These are phyloP conservation scores for Lasioglossum figueresi DNA, from an alignment of 2,888 invertebrate species.

Conservation along the genomic window DNA sequence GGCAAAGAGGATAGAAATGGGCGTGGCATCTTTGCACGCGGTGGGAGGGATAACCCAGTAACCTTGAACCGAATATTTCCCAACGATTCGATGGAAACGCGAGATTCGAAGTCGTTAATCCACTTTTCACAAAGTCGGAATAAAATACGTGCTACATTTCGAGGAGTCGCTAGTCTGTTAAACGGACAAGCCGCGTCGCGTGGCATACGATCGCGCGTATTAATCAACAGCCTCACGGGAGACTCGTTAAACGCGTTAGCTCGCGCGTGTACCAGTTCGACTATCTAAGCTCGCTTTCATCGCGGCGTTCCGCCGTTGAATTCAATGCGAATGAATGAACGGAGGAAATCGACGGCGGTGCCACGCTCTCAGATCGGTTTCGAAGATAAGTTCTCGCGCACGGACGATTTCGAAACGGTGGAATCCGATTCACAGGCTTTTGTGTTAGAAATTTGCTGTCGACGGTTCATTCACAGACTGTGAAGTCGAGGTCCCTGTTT, in stretches of 20 bases:
- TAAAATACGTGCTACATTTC: not conserved
- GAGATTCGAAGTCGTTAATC: not conserved
- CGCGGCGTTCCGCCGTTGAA: slow-evolving; percentile 22
- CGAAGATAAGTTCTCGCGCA: not conserved
- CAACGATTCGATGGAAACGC: not conserved
- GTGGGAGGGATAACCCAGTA: not conserved
- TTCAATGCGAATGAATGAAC: slow-evolving; percentile 30
- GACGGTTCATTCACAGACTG: not conserved
- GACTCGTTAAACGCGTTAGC: slow-evolving; percentile 28
- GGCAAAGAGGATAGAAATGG: not conserved
- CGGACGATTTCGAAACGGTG: slow-evolving; percentile 29
- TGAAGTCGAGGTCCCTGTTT: not conserved
- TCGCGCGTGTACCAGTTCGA: slow-evolving; percentile 20
- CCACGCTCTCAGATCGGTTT: slow-evolving; percentile 9
- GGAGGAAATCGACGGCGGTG: not conserved
- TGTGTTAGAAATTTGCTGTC: not conserved
- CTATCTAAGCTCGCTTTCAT: slow-evolving; percentile 30
- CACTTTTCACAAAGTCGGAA: not conserved
- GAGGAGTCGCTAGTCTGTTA: not conserved
- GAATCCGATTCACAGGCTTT: slow-evolving; percentile 11
- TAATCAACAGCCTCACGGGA: not conserved
- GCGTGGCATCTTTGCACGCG: not conserved
- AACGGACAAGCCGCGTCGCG: not conserved
- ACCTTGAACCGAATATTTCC: slow-evolving; percentile 7
- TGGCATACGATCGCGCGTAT: not conserved